phyloP scores from a whole-genome alignment of 2,797 vertebrate genomes.

The Enteromius argenteus region DNA sequence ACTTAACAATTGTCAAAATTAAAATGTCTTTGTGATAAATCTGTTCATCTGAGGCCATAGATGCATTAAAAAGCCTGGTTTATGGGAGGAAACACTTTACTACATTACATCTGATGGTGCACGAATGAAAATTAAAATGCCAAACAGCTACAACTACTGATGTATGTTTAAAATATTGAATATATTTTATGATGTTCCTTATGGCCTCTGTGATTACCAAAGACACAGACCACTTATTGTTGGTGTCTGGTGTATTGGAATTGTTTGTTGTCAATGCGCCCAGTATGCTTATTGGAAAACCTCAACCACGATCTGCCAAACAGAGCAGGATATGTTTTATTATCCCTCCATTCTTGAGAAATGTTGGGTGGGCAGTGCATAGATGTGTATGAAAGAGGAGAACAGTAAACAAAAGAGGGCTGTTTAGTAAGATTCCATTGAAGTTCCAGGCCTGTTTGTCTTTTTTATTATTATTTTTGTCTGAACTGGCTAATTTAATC shows the following conservation, averaged over 20 bases:
- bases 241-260: slow-evolving; percentile 16
- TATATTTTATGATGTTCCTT: neutral
- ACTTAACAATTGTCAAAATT: neutral
- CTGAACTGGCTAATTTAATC: slow-evolving; percentile 39
- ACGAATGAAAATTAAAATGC: neutral
- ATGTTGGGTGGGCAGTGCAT: slow-evolving; percentile 29
- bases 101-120: neutral
- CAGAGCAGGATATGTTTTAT: slow-evolving; percentile 23
- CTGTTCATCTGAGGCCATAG: neutral
- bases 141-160: neutral
- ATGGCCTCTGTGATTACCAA: slow-evolving; percentile 2
- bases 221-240: slow-evolving; percentile 12
- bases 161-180: neutral
- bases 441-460: slow-evolving; percentile 37
- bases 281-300: slow-evolving; percentile 37
- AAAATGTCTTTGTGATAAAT: slow-evolving; percentile 12
- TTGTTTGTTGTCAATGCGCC: slow-evolving; percentile 18
- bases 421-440: neutral
- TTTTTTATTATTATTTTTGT: slow-evolving; percentile 24
- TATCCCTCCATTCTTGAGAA: slow-evolving; percentile 24
- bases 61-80: slow-evolving; percentile 9
- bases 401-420: slow-evolving; percentile 16
- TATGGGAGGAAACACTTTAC: neutral
- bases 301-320: slow-evolving; percentile 30
- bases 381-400: slow-evolving; percentile 46